These are phyloP conservation scores for Enteromius anoplus DNA, from an alignment of 2,797 vertebrate species.

Conservation along the genomic window DNA sequence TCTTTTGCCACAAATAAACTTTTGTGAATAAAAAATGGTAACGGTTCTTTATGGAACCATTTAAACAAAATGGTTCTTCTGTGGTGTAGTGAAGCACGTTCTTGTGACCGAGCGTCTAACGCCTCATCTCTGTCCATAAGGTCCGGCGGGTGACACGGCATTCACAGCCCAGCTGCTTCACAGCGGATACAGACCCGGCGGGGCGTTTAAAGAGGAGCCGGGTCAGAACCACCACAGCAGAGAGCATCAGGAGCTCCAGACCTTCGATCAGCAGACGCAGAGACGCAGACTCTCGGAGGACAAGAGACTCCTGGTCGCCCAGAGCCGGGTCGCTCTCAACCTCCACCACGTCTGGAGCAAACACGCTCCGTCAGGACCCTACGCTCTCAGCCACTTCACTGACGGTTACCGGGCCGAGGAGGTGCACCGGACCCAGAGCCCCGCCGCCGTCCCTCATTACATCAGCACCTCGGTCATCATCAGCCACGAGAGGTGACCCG, in stretches of 20 bases:
- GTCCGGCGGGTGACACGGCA: constrained; percentile 65
- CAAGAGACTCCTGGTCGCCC: constrained; percentile 67
- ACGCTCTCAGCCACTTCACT: constrained; percentile 70
- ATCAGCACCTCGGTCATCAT: constrained; percentile 92
- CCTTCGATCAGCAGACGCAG: constrained; percentile 59
- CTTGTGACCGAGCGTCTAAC: constrained; percentile 58
- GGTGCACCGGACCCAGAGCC: constrained; percentile 75
- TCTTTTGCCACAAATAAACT: no score
- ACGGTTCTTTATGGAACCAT: no score
- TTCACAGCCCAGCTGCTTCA: constrained; percentile 66
- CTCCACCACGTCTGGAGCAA: constrained; percentile 86
- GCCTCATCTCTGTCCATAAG: constrained; percentile 59
- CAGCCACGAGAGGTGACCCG: constrained; percentile 87
- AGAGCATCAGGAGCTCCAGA: not conserved
- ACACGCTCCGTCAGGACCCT: constrained; percentile 74
- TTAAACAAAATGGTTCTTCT: no score
- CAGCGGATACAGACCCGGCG: constrained; percentile 68
- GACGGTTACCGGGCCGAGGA: constrained; percentile 74
- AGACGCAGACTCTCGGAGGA: constrained; percentile 70
- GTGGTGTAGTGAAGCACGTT: no score
- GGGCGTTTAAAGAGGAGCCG: constrained; percentile 79
- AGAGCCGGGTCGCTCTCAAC: constrained; percentile 85
- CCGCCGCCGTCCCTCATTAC: constrained; percentile 82
- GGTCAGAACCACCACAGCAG: constrained; percentile 51
- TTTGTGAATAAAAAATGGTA: no score